phyloP scores from a whole-genome alignment of 2,113 vertebrate species.

The Esox niger region DNA sequence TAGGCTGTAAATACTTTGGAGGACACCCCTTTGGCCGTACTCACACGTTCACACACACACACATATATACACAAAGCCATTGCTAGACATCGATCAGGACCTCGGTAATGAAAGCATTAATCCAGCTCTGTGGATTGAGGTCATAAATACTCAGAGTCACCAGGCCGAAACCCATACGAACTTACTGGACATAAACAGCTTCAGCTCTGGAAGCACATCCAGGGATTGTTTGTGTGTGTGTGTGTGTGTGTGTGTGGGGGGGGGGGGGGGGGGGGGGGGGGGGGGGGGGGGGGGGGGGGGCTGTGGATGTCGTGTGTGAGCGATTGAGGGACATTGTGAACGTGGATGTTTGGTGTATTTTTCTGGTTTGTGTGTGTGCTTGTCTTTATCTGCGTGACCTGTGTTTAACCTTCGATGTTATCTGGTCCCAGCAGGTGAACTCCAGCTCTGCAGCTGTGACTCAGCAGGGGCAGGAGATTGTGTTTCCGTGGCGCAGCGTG shows the following conservation, averaged over 20 bases:
- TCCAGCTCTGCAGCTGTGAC: slow-evolving; percentile 46
- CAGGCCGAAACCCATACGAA: background rate
- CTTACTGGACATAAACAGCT: background rate
- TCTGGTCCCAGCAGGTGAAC: slow-evolving; percentile 53
- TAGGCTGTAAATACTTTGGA: background rate
- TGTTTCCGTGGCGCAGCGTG: slow-evolving; percentile 82
- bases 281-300: no score
- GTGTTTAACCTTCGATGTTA: slow-evolving; percentile 34
- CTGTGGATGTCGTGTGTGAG: no score
- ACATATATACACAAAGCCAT: slow-evolving; percentile 7
- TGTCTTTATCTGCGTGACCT: slow-evolving; percentile 13
- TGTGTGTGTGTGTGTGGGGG: slow-evolving; percentile 2
- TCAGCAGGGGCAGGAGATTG: slow-evolving; percentile 80
- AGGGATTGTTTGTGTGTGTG: background rate
- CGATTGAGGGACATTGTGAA: no score
- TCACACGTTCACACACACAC: slow-evolving; percentile 14
- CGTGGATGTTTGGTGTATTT: background rate
- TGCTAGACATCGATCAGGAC: background rate
- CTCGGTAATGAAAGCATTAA: background rate
- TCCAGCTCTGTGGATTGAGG: slow-evolving; percentile 6
- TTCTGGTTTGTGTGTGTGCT: slow-evolving; percentile 4
- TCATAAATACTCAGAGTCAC: background rate
- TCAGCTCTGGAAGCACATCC: no score
- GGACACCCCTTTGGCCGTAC: background rate
- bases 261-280: no score